A percentile compares a stretch with the other conserved stretches of the same genome.
Evolutionary conservation across 2,797 vertebrate genomes (phyloP).

Genomic region (Mus caroli): DNA sequence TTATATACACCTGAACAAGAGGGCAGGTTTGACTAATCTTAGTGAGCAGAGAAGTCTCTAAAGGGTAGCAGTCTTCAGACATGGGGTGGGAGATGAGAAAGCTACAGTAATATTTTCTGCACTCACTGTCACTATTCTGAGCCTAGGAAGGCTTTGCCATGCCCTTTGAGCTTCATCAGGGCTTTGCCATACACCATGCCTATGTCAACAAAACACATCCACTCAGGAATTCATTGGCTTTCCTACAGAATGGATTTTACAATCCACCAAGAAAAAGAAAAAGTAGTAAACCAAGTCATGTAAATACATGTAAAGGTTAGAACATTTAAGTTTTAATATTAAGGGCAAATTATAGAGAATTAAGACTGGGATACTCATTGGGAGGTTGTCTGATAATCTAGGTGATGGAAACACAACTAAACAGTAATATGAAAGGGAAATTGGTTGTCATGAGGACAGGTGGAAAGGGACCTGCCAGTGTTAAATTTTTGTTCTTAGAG

Average conservation of each 20-base stretch:
- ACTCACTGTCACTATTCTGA: neutral
- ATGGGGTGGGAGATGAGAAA: neutral
- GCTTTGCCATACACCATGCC: neutral
- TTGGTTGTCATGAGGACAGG: neutral
- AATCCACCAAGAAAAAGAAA: neutral
- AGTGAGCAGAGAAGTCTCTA: neutral
- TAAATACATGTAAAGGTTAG: neutral
- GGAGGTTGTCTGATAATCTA: neutral
- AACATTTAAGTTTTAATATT: neutral
- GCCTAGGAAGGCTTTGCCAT: neutral
- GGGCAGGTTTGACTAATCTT: neutral
- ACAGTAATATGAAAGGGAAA: neutral
- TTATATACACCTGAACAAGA: neutral
- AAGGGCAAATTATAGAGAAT: neutral
- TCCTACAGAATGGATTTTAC: neutral
- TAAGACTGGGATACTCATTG: neutral
- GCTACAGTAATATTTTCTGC: neutral
- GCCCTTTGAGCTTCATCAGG: neutral
- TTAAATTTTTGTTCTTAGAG: slow-evolving; percentile 1
- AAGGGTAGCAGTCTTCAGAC: neutral
- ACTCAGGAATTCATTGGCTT: neutral
- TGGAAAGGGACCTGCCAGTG: neutral
- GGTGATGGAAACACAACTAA: neutral
- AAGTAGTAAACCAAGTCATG: neutral
- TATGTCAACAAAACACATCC: too few species aligned